These are phyloP conservation scores for Epizoanthus ramosus DNA, from an alignment of 92 coral and sea anemone genomes.

Conservation along the genomic window DNA sequence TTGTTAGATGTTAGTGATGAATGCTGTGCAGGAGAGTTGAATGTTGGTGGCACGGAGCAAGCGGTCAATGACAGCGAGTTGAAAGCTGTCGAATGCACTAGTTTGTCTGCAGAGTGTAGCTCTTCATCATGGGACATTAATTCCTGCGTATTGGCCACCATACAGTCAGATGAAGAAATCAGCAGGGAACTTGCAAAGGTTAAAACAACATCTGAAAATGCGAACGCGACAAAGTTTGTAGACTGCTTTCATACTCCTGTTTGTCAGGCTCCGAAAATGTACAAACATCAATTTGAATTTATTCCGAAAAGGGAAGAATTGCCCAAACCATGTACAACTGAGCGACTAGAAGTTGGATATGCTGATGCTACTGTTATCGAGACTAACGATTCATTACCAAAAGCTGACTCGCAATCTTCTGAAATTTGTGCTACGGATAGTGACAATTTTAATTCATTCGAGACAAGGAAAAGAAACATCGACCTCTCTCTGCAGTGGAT, in stretches of 20 bases:
- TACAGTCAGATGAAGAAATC: conserved; percentile 7
- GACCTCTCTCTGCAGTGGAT: conserved; percentile 62
- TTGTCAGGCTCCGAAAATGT: conserved; percentile 12
- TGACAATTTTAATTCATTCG: conserved; percentile 3
- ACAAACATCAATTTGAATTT: conserved; percentile 1
- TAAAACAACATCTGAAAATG: not conserved
- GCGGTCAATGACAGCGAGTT: not conserved
- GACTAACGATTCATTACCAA: not conserved
- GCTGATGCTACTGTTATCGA: not conserved
- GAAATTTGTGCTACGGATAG: not conserved
- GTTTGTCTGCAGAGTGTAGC: not conserved
- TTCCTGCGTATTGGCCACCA: not conserved
- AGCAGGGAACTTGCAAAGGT: not conserved
- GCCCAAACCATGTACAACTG: not conserved
- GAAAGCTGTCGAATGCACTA: conserved; percentile 3
- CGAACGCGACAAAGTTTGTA: not conserved
- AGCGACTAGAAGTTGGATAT: not conserved
- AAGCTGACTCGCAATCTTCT: not conserved
- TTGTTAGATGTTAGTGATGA: not conserved
- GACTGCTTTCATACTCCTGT: conserved; percentile 22
- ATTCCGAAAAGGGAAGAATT: conserved; percentile 12
- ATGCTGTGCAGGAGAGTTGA: not conserved
- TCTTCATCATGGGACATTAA: conserved; percentile 31
- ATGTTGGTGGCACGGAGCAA: not conserved
- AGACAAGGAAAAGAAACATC: conserved; percentile 55